These are phyloP conservation scores for Polydrusus pterygomalis DNA, from an alignment of 2,888 invertebrate genomes.

Conservation along the genomic window DNA sequence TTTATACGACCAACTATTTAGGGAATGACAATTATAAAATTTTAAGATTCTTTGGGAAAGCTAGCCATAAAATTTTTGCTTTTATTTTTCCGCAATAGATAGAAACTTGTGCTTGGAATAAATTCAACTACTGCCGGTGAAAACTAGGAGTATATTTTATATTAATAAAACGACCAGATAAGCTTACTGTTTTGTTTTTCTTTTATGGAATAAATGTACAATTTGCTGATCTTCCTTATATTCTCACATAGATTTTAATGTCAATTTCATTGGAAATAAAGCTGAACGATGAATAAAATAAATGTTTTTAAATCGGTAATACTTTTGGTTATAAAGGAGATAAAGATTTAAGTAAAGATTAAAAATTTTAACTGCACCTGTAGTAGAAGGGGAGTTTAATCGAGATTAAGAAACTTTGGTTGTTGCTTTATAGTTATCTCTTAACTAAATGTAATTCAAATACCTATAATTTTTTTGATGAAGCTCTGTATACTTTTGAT, in stretches of 20 bases:
- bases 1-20: neutral
- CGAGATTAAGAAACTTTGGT: too few species aligned
- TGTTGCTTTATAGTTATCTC: too few species aligned
- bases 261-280: neutral
- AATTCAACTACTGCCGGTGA: neutral
- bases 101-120: slow-evolving; percentile 11
- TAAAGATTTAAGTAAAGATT: too few species aligned
- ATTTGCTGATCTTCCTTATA: neutral
- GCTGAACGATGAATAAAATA: neutral
- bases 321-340: too few species aligned
- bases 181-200: neutral
- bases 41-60: neutral
- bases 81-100: neutral
- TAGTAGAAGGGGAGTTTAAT: too few species aligned
- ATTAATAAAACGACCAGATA: slow-evolving; percentile 8
- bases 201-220: neutral
- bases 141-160: slow-evolving; percentile 8
- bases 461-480: too few species aligned
- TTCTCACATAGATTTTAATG: neutral
- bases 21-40: neutral
- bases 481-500: too few species aligned
- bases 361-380: too few species aligned
- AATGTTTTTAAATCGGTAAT: too few species aligned
- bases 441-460: too few species aligned
- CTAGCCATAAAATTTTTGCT: neutral